A percentile compares a stretch with the other conserved stretches of the same genome.
Evolutionary conservation across 2,888 invertebrate species (phyloP).

Genomic region (Nebria brevicollis): DNA sequence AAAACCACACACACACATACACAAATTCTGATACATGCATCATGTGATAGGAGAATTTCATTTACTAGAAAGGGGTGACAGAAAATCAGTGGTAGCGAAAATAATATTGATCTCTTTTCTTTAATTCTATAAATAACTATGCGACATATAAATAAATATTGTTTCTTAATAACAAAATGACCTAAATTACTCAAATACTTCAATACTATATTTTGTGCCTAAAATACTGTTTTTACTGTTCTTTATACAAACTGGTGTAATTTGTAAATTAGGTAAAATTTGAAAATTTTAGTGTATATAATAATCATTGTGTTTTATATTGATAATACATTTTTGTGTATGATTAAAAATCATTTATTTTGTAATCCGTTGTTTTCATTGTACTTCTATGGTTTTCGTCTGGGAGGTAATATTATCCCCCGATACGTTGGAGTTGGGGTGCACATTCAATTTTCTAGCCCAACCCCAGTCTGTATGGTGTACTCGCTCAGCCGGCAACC

Average conservation of each 20-base stretch:
- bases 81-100: not conserved
- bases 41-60: not conserved
- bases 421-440: not conserved
- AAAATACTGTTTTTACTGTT: no score
- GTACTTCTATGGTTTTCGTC: not conserved
- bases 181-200: no score
- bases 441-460: not conserved
- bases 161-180: no score
- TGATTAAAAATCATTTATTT: not conserved
- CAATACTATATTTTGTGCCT: no score
- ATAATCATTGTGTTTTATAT: no score
- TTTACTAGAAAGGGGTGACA: not conserved
- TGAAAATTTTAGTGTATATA: no score
- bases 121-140: not conserved
- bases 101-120: not conserved
- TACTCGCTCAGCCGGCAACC: constrained; percentile 6
- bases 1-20: constrained; percentile 12
- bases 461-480: not conserved
- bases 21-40: not conserved
- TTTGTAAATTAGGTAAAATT: no score
- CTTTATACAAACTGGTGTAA: no score
- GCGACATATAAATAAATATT: no score
- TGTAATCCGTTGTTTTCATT: not conserved
- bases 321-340: not conserved
- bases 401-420: not conserved